A percentile compares a stretch with the other conserved stretches of the same genome.
These are phyloP conservation scores for Eulemur rufifrons DNA, from an alignment of 2,113 vertebrate genomes.

Conservation along the genomic window DNA sequence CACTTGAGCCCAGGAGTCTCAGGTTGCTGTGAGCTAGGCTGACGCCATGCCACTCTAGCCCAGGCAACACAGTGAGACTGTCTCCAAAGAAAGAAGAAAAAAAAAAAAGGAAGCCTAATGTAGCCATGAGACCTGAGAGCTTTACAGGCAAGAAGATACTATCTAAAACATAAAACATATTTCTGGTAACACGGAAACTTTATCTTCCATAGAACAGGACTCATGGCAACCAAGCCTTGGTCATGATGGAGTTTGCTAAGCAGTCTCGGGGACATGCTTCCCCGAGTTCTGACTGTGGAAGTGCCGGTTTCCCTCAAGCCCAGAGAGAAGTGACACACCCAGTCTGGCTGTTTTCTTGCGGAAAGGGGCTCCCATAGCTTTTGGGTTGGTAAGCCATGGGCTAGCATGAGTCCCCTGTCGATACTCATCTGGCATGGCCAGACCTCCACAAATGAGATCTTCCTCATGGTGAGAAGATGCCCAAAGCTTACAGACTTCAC, in stretches of 20 bases:
- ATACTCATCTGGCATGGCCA: rapidly evolving
- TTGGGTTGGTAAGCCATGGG: rapidly evolving
- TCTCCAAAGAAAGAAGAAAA: too few relatives aligned
- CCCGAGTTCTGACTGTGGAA: background rate
- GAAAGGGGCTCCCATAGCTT: rapidly evolving
- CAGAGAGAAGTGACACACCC: rapidly evolving
- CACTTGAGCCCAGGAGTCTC: too few relatives aligned
- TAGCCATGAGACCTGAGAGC: background rate
- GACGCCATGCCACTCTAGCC: too few relatives aligned
- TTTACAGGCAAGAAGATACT: too few relatives aligned
- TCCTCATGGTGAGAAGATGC: rapidly evolving
- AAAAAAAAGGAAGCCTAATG: background rate
- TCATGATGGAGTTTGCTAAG: rapidly evolving
- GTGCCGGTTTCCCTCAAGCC: background rate
- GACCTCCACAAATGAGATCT: rapidly evolving
- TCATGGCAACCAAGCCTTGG: rapidly evolving
- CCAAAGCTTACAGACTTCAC: background rate
- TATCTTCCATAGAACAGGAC: rapidly evolving
- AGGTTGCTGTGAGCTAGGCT: too few relatives aligned
- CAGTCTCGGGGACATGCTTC: background rate
- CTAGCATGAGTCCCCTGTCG: rapidly evolving
- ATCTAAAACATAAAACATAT: rapidly evolving
- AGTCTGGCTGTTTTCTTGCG: rapidly evolving
- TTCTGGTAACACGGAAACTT: rapidly evolving
- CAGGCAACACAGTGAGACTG: too few relatives aligned